Evolutionary conservation across 2,888 invertebrate genomes (phyloP).

Genomic region (Celastrina argiolus): DNA sequence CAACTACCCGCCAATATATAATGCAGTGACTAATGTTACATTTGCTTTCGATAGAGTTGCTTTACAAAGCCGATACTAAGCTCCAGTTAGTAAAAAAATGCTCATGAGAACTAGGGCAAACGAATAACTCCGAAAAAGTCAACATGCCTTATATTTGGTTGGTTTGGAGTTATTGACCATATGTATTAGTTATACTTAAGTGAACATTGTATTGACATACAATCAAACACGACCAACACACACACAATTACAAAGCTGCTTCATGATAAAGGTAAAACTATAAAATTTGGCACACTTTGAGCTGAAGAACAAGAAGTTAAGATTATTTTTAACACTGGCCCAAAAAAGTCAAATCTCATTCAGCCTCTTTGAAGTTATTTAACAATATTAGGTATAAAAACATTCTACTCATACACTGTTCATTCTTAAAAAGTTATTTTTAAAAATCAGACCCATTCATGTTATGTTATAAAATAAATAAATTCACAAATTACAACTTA

Average conservation of each 20-base stretch:
- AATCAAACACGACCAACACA: not conserved
- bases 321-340: not conserved
- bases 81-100: no score
- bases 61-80: not conserved
- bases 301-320: not conserved
- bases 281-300: constrained; percentile 31
- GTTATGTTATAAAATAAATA: constrained; percentile 35
- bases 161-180: no score
- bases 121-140: not conserved
- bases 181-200: not conserved
- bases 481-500: constrained; percentile 38
- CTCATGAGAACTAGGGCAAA: no score
- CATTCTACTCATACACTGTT: not conserved
- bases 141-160: not conserved
- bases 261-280: constrained; percentile 22
- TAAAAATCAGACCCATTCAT: constrained; percentile 8
- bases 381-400: not conserved
- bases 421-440: not conserved
- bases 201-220: not conserved
- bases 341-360: not conserved
- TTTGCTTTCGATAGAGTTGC: not conserved
- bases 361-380: not conserved
- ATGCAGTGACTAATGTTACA: no score
- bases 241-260: constrained; percentile 15
- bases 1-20: no score